These are phyloP conservation scores for Entomobrya multifasciata DNA, from an alignment of 2,888 invertebrate genomes.

Conservation along the genomic window DNA sequence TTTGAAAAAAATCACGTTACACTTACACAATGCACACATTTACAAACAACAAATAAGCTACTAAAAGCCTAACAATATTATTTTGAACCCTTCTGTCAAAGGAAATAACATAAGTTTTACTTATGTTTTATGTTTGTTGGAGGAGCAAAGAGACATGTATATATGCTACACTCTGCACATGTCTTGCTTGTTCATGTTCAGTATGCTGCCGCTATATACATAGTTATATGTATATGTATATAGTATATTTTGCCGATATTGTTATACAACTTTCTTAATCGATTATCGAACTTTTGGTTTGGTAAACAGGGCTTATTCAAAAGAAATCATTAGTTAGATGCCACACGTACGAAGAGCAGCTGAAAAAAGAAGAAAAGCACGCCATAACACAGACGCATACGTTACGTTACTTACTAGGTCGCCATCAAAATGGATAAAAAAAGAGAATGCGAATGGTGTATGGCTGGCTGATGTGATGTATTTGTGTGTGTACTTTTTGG, in stretches of 20 bases:
- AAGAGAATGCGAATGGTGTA: constrained; percentile 14
- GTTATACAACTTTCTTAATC: constrained; percentile 64
- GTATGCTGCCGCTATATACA: too few species aligned
- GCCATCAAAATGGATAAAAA: neutral
- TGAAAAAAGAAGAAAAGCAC: neutral
- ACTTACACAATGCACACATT: too few species aligned
- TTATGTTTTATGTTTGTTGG: too few species aligned
- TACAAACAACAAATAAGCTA: too few species aligned
- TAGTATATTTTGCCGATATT: too few species aligned
- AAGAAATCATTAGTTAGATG: constrained; percentile 62
- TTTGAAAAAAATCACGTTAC: constrained; percentile 3
- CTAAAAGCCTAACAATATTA: constrained; percentile 33
- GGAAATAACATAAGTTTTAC: neutral
- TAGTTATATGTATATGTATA: too few species aligned
- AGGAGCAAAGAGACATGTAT: too few species aligned
- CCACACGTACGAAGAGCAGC: neutral
- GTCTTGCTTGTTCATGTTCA: too few species aligned
- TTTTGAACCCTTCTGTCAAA: constrained; percentile 7
- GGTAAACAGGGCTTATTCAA: constrained; percentile 53
- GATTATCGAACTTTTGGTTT: constrained; percentile 70
- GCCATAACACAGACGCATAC: neutral
- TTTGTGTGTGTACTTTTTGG: constrained; percentile 47
- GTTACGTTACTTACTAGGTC: neutral
- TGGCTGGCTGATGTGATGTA: neutral
- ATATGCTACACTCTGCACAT: too few species aligned